These are phyloP conservation scores for Acrocephalus arundinaceus DNA, from an alignment of 2,113 vertebrate species.

Conservation along the genomic window DNA sequence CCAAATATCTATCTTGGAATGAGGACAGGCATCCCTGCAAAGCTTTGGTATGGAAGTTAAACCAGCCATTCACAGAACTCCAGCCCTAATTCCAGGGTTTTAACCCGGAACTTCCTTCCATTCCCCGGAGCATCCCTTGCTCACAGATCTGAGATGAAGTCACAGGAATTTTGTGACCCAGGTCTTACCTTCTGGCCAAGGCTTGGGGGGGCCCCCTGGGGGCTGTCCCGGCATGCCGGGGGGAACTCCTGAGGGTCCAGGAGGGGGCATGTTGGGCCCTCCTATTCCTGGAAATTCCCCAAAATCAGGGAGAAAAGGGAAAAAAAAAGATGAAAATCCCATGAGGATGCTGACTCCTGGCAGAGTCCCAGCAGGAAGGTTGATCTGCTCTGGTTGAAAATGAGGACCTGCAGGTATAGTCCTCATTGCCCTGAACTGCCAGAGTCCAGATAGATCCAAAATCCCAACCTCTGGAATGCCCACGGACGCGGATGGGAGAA, in stretches of 20 bases:
- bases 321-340: neutral
- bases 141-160: neutral
- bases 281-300: conserved; percentile 80
- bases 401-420: neutral
- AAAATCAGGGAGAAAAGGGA: neutral
- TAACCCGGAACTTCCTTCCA: neutral
- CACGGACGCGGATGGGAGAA: rapidly evolving
- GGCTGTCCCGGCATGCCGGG: conserved; percentile 92
- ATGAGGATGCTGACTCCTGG: neutral
- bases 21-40: neutral
- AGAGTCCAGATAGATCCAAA: rapidly evolving
- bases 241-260: conserved; percentile 90
- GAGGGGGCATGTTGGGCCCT: conserved; percentile 92
- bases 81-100: neutral
- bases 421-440: neutral
- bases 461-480: neutral
- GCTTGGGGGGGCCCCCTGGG: conserved; percentile 90
- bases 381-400: neutral
- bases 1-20: too few species aligned
- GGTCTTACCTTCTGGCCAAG: conserved; percentile 91
- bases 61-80: neutral
- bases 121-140: neutral
- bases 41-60: rapidly evolving
- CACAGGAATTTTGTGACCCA: neutral
- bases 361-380: neutral